phyloP scores from a whole-genome alignment of 2,797 vertebrate species.

The Columba guinea region DNA sequence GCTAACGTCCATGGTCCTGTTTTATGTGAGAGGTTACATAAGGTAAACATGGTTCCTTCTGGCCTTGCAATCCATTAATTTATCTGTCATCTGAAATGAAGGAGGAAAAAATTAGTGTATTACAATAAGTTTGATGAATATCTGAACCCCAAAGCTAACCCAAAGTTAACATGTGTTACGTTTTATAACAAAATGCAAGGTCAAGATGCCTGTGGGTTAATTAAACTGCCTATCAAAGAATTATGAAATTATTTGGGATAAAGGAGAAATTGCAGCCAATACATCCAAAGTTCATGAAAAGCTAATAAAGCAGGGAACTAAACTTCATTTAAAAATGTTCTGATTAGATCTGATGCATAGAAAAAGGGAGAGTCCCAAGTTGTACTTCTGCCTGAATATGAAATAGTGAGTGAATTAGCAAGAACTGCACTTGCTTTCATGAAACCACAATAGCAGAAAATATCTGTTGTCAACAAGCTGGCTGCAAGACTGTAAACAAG shows the following conservation, averaged over 20 bases:
- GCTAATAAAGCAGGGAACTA: background rate
- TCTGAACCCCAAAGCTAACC: background rate
- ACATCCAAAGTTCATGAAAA: background rate
- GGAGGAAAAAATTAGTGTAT: background rate
- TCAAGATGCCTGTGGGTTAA: constrained; percentile 7
- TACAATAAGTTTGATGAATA: constrained; percentile 19
- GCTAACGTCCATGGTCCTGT: background rate
- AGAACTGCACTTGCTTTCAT: background rate
- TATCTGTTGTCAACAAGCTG: background rate
- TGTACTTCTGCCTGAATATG: background rate
- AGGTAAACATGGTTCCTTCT: background rate
- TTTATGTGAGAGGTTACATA: background rate
- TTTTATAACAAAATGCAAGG: background rate
- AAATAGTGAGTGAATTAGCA: background rate
- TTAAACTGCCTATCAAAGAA: constrained; percentile 31
- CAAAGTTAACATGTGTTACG: background rate
- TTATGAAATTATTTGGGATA: constrained; percentile 18
- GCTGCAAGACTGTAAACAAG: background rate
- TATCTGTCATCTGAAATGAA: constrained; percentile 31
- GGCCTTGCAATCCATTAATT: background rate
- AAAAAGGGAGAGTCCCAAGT: background rate
- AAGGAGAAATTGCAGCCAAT: background rate
- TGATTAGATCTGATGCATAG: background rate
- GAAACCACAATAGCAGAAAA: background rate
- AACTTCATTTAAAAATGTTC: background rate